Evolutionary conservation across 2,888 invertebrate genomes (phyloP).

Genomic region (Drosophila fungiperda): DNA sequence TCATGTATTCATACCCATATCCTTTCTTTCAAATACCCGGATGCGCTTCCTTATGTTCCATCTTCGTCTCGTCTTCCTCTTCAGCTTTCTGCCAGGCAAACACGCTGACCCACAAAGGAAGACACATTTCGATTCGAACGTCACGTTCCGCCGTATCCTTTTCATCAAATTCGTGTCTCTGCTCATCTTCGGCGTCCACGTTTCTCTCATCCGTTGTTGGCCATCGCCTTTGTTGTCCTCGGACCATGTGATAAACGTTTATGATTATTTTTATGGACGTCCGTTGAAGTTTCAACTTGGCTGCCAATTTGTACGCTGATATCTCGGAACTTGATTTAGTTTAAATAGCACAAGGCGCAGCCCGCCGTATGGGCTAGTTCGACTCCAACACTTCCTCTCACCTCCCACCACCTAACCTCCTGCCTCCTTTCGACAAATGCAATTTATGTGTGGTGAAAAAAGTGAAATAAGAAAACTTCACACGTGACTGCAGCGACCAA

Average conservation of each 20-base stretch:
- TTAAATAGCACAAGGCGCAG: slow-evolving; percentile 62
- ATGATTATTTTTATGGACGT: slow-evolving; percentile 75
- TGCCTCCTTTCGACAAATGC: slow-evolving; percentile 38
- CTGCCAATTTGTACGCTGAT: slow-evolving; percentile 71
- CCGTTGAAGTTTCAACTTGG: slow-evolving; percentile 57
- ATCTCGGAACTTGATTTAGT: slow-evolving; percentile 72
- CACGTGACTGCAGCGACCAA: slow-evolving; percentile 71
- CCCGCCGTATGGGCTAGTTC: neutral
- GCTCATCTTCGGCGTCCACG: slow-evolving; percentile 15
- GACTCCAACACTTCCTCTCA: neutral
- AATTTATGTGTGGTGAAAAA: slow-evolving; percentile 55
- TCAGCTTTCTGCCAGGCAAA: slow-evolving; percentile 2
- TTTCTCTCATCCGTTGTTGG: slow-evolving; percentile 8
- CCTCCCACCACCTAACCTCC: neutral
- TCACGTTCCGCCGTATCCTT: slow-evolving; percentile 67
- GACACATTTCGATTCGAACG: slow-evolving; percentile 20
- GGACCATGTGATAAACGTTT: slow-evolving; percentile 71
- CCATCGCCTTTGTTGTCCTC: slow-evolving; percentile 42
- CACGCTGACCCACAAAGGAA: slow-evolving; percentile 58
- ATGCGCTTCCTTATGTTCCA: neutral
- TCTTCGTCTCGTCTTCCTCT: neutral
- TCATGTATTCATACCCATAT: neutral
- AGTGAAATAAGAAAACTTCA: slow-evolving; percentile 42
- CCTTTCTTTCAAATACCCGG: neutral
- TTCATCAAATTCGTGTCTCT: slow-evolving; percentile 58